phyloP scores from a whole-genome alignment of 2,113 vertebrate species.

The Pteruthius melanotis region DNA sequence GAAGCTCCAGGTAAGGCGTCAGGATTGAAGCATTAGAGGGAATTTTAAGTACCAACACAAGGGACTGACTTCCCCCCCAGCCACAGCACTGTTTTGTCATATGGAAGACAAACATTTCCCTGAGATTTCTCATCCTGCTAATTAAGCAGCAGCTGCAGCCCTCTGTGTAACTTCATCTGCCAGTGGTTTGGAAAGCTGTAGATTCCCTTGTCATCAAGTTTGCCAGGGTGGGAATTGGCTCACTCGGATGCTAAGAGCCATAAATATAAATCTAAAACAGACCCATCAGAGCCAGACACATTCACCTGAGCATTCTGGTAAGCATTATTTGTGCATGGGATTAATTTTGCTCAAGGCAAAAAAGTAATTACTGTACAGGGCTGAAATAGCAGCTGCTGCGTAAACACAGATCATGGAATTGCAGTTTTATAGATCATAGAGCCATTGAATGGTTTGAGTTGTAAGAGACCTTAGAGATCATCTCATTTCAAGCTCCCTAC shows the following conservation, averaged over 20 bases:
- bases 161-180: neutral
- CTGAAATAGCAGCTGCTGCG: neutral
- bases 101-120: neutral
- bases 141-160: neutral
- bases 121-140: neutral
- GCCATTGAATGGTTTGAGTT: neutral
- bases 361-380: neutral
- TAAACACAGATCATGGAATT: neutral
- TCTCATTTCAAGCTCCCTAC: neutral
- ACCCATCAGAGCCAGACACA: neutral
- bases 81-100: neutral
- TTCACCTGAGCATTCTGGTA: neutral
- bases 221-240: neutral
- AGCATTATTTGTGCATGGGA: neutral
- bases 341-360: neutral
- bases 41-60: neutral
- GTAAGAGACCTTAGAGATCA: neutral
- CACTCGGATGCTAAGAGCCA: neutral
- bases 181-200: neutral
- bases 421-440: neutral
- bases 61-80: fast-evolving
- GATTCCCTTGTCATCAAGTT: neutral
- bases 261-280: neutral
- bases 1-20: neutral
- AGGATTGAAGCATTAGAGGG: neutral